A percentile compares a stretch with the other conserved stretches of the same genome.
These are phyloP conservation scores for Clamator glandarius DNA, from an alignment of 2,797 vertebrate species.

Conservation along the genomic window DNA sequence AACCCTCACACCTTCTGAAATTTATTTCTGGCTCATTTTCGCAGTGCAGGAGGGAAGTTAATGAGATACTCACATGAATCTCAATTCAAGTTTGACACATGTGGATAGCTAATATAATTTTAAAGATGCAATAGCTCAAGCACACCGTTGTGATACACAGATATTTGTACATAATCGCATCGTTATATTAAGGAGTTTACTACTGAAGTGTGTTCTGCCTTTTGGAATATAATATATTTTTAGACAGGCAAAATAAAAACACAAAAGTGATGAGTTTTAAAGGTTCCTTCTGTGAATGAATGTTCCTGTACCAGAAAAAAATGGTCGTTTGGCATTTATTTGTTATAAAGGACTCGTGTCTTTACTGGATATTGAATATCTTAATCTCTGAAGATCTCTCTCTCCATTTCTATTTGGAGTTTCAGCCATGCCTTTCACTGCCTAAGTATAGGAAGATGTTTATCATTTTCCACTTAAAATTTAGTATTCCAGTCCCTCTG, in stretches of 20 bases:
- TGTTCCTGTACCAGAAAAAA: neutral
- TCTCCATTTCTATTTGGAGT: slow-evolving; percentile 15
- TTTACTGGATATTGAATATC: neutral
- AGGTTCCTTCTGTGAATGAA: neutral
- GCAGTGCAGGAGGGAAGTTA: neutral
- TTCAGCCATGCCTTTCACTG: neutral
- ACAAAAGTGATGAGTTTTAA: neutral
- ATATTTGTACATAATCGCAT: slow-evolving; percentile 22
- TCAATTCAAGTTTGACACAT: slow-evolving; percentile 27
- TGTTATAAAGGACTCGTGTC: neutral
- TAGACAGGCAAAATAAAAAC: neutral
- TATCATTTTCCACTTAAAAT: slow-evolving; percentile 47
- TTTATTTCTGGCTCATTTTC: slow-evolving; percentile 26
- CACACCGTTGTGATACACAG: neutral
- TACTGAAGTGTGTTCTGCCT: slow-evolving; percentile 10
- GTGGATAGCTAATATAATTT: slow-evolving; percentile 12
- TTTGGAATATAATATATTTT: neutral
- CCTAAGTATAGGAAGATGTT: slow-evolving; percentile 45
- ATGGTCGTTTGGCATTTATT: neutral
- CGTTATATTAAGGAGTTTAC: slow-evolving; percentile 4
- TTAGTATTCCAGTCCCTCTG: slow-evolving; percentile 50
- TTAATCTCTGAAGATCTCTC: neutral
- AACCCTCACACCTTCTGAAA: slow-evolving; percentile 39
- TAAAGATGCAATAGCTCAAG: slow-evolving; percentile 23
- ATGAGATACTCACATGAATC: slow-evolving; percentile 23